Percentiles rank a stretch among this genome's conserved stretches.
Evolutionary conservation across 2,113 vertebrate species (phyloP).

Genomic region (Sigmodon hispidus): DNA sequence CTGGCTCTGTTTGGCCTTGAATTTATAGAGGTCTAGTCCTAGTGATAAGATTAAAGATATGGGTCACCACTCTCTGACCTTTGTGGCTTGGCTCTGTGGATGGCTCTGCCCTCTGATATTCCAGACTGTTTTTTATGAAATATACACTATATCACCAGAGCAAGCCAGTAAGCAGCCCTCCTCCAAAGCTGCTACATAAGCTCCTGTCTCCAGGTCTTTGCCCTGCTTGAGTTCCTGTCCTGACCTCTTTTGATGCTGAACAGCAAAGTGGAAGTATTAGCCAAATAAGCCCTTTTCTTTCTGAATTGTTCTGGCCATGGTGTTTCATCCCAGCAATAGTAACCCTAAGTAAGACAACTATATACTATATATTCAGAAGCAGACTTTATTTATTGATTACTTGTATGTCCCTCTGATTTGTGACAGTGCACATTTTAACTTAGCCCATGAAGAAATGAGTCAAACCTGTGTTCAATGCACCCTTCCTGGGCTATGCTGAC

Average conservation of each 20-base stretch:
- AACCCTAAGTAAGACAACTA: neutral
- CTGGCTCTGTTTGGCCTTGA: no score
- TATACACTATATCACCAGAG: no score
- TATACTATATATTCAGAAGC: conserved; percentile 47
- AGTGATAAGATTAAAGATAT: no score
- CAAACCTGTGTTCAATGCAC: conserved; percentile 60
- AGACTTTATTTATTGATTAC: conserved; percentile 58
- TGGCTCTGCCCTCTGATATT: no score
- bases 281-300: no score
- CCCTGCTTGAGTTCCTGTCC: no score
- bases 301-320: neutral
- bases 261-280: neutral
- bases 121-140: no score
- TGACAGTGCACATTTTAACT: conserved; percentile 59
- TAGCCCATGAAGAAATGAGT: conserved; percentile 73
- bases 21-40: no score
- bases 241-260: neutral
- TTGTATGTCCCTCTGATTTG: conserved; percentile 53
- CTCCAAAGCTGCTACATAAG: neutral
- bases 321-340: neutral
- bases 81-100: no score
- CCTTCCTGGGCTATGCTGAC: conserved; percentile 73
- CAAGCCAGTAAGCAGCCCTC: neutral
- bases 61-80: no score
- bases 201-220: neutral